Evolutionary conservation across 1,140 invertebrate genomes (phyloP), one percentile per base, ranked within the genome.

Genomic region (Ceratina calcarata): DNA sequence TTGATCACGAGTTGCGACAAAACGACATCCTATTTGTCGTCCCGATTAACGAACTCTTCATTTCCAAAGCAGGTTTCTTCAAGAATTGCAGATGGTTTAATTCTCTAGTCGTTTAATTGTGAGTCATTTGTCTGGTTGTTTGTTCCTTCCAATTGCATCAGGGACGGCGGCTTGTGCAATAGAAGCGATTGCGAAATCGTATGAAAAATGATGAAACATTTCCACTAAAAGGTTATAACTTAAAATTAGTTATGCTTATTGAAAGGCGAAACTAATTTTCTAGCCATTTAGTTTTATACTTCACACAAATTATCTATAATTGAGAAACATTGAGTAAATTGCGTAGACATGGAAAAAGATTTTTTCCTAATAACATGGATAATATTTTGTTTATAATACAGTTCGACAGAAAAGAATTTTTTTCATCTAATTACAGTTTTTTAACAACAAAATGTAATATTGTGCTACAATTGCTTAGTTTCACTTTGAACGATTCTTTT

Each of bases 161-260:
- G 20, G 27, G 12, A 15, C 12, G 3, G 1, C 3, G 60, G 16
- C 24, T 45, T 20, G 49, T n/a, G 27, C 12, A 72, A 49, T 10
- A 10, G 10, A 45, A 2, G 37, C 3, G 51, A 45, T 78, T 78
- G 51, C 60, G 69, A 72, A 78, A 78, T 62, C 60, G 27, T 15
- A 20, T 13, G 32, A 45, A 49, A 61, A 61, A 61, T 49, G 49
- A 57, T 7, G 49, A 20, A 70, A 70, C 51, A 51, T 68, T 51
- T 49, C 55, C 49, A 8, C 20, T 51, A 8, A n/a, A 67, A 16
- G 55, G 16, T 65, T n/a, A 57, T 49, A 7, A 67, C 58, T 68
- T 68, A 12, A 68, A 66, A 32, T 45, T 20, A 69, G 8, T 18
- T 24, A 15, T 12, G 18, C 24, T 57, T 57, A 57, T n/a, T 20